Evolutionary conservation across 1,140 invertebrate genomes (phyloP), one percentile per base, ranked within the genome.

Genomic region (Bicyclus anynana): DNA sequence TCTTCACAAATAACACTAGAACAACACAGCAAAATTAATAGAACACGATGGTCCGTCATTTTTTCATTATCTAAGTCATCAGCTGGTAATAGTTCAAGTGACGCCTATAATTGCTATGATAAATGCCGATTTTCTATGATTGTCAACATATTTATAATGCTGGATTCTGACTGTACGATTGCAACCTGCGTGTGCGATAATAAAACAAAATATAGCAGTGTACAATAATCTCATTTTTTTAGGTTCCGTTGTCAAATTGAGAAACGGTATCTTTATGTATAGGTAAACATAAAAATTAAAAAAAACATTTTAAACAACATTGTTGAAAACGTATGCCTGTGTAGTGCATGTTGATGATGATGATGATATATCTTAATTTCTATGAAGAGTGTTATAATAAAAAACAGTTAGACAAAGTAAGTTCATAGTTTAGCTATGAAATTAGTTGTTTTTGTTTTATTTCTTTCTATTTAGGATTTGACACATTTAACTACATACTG

Each of bases 71-170:
- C 20, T 47, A n/a, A 14, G 12, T 23, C 20, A 26, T 47, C 27
- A 27, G 44, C 44, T 12, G 21, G 21, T 33, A 54, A 56, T 49
- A 66, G 50, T 62, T 56, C 38, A 59, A 38, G 47, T 52, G 53
- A 62, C 65, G 59, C 55, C 60, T 58, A 16, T 57, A 56, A 69
- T 63, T 67, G 51, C 53, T 68, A 56, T 60, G 62, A 66, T 64
- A 64, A 62, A 59, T 61, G 40, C 55, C 53, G 62, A 69, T 64
- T 65, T 53, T 66, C 64, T 72, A 69, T 57, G 64, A 69, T 64
- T 69, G 59, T 56, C 53, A 57, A 44, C 47, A 54, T 42, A 57
- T 53, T 53, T 59, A 63, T 63, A 63, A 58, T 13, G 51, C 44
- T 2, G 23, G 47, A 18, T 59, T 26, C 40, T 53, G 49, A 61